phyloP scores from a whole-genome alignment of 2,113 vertebrate species.

The Otus sunia region DNA sequence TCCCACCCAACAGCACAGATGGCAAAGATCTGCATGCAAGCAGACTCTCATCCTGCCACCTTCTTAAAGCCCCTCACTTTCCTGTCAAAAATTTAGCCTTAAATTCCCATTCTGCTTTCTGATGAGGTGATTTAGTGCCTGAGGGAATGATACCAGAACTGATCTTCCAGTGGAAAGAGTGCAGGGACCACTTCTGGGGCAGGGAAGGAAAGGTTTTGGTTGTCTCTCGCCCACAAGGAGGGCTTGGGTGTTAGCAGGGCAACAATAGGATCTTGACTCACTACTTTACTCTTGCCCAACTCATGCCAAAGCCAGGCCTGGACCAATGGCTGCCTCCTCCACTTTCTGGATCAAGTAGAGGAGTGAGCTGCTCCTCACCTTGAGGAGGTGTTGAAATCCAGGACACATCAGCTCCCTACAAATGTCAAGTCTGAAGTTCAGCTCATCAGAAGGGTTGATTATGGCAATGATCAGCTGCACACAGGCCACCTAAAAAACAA shows the following conservation, averaged over 20 bases:
- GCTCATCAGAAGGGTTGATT: conserved; percentile 84
- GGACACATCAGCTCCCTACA: conserved; percentile 86
- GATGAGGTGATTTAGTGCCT: neutral
- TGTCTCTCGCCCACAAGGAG: no score
- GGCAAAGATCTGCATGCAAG: neutral
- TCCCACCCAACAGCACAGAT: neutral
- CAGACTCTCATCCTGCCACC: neutral
- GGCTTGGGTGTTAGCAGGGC: neutral
- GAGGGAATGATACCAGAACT: neutral
- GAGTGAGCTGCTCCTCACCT: conserved; percentile 63
- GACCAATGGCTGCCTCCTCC: neutral
- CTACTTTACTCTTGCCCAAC: neutral
- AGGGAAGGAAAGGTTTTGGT: neutral
- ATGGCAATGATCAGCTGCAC: conserved; percentile 89
- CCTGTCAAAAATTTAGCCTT: neutral
- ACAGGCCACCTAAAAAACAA: conserved; percentile 79
- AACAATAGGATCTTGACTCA: neutral
- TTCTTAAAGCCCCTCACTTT: neutral
- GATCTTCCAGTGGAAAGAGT: neutral
- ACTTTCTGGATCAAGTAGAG: neutral
- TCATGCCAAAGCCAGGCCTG: neutral
- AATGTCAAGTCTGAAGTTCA: conserved; percentile 90
- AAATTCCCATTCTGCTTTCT: neutral
- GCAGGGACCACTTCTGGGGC: neutral
- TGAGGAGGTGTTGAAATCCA: conserved; percentile 79